Evolutionary conservation across 2,797 vertebrate species (phyloP).

Genomic region (Mus minutoides): DNA sequence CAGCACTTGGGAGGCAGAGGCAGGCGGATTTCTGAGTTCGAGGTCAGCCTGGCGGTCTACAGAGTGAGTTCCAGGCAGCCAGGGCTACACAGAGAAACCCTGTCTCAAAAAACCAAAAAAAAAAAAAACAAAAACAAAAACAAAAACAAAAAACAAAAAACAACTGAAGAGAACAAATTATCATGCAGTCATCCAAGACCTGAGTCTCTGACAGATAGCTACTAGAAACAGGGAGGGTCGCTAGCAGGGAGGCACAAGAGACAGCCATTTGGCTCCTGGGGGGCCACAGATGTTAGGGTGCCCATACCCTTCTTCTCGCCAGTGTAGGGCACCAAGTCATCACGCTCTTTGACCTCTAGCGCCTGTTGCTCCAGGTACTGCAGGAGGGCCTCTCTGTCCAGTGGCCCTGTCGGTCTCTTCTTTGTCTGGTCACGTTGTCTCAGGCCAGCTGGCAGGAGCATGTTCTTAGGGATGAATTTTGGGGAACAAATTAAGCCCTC

Average conservation of each 20-base stretch:
- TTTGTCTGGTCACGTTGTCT: slow-evolving; percentile 97
- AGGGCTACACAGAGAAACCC: no score
- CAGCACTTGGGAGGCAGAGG: no score
- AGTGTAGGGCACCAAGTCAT: slow-evolving; percentile 96
- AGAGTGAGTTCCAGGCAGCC: no score
- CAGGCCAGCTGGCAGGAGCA: slow-evolving; percentile 94
- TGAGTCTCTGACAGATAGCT: neutral
- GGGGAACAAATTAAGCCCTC: slow-evolving; percentile 48
- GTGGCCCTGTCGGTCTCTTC: slow-evolving; percentile 93
- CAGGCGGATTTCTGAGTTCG: no score
- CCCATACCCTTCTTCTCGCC: slow-evolving; percentile 95
- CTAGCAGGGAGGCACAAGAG: neutral
- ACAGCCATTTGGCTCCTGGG: neutral
- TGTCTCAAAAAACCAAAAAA: no score
- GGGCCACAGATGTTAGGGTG: neutral
- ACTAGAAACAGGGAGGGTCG: neutral
- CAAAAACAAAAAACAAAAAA: neutral
- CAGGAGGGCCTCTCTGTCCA: slow-evolving; percentile 92
- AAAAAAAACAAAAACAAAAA: no score
- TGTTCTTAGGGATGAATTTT: slow-evolving; percentile 89
- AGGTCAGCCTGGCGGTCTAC: no score
- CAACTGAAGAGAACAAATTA: neutral
- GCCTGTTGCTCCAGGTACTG: slow-evolving; percentile 96
- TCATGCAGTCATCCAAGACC: neutral
- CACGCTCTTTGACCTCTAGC: slow-evolving; percentile 90